phyloP scores from a whole-genome alignment of 2,797 vertebrate species.

The Xenentodon cancila region DNA sequence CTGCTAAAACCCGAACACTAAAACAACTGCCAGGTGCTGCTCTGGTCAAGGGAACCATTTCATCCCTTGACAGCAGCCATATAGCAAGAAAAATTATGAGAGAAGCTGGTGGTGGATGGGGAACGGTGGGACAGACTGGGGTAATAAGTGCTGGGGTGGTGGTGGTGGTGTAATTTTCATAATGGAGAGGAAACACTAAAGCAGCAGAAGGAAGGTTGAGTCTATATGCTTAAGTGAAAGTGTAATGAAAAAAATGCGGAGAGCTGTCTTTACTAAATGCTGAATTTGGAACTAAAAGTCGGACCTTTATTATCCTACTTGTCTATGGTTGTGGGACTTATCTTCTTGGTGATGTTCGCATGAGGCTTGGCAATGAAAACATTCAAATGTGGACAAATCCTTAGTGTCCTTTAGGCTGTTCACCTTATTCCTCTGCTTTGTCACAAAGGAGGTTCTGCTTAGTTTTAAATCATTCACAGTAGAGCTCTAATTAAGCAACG shows the following conservation, averaged over 20 bases:
- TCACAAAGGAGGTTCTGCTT: too few relatives aligned
- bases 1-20: conserved; percentile 65
- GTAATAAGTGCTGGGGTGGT: background rate
- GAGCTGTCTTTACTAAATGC: conserved; percentile 13
- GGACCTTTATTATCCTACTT: too few relatives aligned
- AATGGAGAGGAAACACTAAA: conserved; percentile 31
- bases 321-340: too few relatives aligned
- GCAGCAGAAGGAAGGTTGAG: conserved; percentile 5
- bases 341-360: too few relatives aligned
- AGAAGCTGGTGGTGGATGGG: conserved; percentile 10
- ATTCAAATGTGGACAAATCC: too few relatives aligned
- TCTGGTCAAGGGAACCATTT: conserved; percentile 71
- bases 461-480: too few relatives aligned
- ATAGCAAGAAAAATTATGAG: conserved; percentile 60
- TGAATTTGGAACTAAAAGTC: conserved; percentile 17
- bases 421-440: too few relatives aligned
- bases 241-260: background rate
- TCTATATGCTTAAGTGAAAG: conserved; percentile 10
- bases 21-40: conserved; percentile 61
- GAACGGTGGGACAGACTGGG: background rate
- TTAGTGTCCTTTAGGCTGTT: too few relatives aligned
- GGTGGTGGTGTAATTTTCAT: conserved; percentile 47
- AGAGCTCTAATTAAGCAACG: too few relatives aligned
- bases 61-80: conserved; percentile 62
- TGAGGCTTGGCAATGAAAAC: too few relatives aligned